These are phyloP conservation scores for Macroteleia sp. DNA, from an alignment of 2,888 invertebrate genomes.

Conservation along the genomic window DNA sequence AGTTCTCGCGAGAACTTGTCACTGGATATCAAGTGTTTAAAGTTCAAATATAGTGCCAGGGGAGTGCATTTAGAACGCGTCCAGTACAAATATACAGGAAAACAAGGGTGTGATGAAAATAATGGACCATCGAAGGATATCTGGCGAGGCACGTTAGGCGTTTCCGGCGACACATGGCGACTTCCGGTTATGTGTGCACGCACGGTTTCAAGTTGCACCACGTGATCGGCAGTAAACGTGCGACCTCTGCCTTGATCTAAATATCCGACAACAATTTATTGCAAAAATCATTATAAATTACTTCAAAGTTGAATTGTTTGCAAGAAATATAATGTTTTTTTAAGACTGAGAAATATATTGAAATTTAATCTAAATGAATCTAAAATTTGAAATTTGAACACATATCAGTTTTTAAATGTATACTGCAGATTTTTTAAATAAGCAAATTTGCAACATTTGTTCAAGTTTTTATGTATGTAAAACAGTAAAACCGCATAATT, in stretches of 20 bases:
- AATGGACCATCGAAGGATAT: constrained; percentile 65
- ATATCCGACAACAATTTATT: no score
- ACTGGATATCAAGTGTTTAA: constrained; percentile 48
- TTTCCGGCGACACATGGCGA: constrained; percentile 75
- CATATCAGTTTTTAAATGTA: no score
- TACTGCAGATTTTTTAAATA: no score
- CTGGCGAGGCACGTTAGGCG: constrained; percentile 56
- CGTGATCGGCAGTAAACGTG: constrained; percentile 41
- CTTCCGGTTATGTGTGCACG: constrained; percentile 69
- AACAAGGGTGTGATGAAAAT: constrained; percentile 64
- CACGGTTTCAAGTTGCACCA: constrained; percentile 61
- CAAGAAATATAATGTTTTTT: no score
- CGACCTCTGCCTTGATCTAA: neutral
- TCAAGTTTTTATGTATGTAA: no score
- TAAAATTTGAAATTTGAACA: no score
- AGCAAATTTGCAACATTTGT: no score
- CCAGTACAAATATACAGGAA: constrained; percentile 49
- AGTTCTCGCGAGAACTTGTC: constrained; percentile 44
- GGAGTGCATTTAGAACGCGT: constrained; percentile 38
- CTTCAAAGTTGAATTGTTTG: no score
- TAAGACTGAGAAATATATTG: no score
- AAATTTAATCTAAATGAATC: no score
- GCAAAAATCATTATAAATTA: no score
- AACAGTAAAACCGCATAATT: no score
- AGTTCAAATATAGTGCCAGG: constrained; percentile 48